Evolutionary conservation across 1,140 invertebrate genomes (phyloP), one percentile per base, ranked within the genome.

Genomic region (Drosophila elegans): DNA sequence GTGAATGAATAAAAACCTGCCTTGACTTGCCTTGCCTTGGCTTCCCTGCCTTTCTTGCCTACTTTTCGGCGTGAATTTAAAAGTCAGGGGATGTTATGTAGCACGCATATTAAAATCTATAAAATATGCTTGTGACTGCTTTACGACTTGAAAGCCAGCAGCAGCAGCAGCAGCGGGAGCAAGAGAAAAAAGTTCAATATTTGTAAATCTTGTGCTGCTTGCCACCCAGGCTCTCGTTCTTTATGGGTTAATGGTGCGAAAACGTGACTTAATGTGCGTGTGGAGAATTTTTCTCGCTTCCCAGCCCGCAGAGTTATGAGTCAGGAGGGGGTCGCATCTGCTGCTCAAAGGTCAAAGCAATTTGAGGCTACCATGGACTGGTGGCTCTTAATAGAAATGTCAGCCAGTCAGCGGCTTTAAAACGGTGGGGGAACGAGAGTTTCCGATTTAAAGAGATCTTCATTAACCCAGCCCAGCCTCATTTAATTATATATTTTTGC

Each of bases 181-280:
- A 21, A 21, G 16, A 76, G 60, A 74, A 90, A 90, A 79, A 86
- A 81, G 85, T 90, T 90, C 85, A 90, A 90, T 90, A 90, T 90
- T 90, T 90, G 86, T 89, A 89, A 90, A 90, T 90, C 86, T 89
- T 78, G 62, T 64, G 44, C 39, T 38, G 44, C 44, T 54, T 45
- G 16, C 46, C 53, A 29, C 41, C 54, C 74, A 57, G 29, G 68
- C 53, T 60, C 64, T 72, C 74, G 78, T 90, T 90, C 89, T 91
- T 91, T 91, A 91, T 91, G 90, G 90, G 90, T 91, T 91, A 91
- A 91, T 91, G 90, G 90, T 91, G 90, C 90, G 90, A 91, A 91
- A 91, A 91, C 90, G 90, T 91, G 90, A 91, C 90, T 91, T 91
- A 91, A 91, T 91, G 90, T 88, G 84, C 83, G 83, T 88, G 83